Evolutionary conservation across 2,113 vertebrate species (phyloP).

Genomic region (Dryoscopus gambensis): DNA sequence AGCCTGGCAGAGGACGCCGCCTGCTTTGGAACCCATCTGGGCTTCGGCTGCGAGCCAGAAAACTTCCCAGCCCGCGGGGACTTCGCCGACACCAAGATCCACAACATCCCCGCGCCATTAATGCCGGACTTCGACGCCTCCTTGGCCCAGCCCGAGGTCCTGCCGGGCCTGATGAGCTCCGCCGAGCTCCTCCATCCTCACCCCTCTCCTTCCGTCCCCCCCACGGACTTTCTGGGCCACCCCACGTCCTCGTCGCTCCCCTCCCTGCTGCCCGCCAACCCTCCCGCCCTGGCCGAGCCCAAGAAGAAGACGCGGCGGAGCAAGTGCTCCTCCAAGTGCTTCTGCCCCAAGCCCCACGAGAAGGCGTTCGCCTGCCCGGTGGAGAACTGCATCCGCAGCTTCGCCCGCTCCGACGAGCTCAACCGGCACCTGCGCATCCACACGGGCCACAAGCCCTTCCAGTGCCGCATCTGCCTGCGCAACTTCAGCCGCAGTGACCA

Average conservation of each 20-base stretch:
- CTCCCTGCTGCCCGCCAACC: constrained; percentile 71
- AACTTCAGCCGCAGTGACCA: constrained; percentile 98
- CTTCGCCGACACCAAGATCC: constrained; percentile 47
- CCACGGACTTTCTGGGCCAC: constrained; percentile 76
- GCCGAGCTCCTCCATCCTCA: constrained; percentile 11
- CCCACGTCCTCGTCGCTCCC: constrained; percentile 67
- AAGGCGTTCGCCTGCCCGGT: constrained; percentile 95
- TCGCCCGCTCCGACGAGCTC: constrained; percentile 94
- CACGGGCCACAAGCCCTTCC: constrained; percentile 97
- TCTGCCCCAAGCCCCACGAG: constrained; percentile 88
- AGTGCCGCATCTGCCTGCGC: constrained; percentile 95
- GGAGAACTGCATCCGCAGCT: constrained; percentile 92
- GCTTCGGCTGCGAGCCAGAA: constrained; percentile 48
- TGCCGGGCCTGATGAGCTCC: neutral
- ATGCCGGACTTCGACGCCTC: constrained; percentile 25
- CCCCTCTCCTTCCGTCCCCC: constrained; percentile 52
- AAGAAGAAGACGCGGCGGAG: constrained; percentile 76
- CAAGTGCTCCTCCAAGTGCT: constrained; percentile 83
- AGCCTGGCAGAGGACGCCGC: constrained; percentile 1
- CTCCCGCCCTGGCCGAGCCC: constrained; percentile 72
- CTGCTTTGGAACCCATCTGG: constrained; percentile 50
- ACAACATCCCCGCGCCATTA: neutral
- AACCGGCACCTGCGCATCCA: constrained; percentile 97
- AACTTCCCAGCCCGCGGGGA: constrained; percentile 12
- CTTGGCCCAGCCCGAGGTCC: constrained; percentile 1